Percentiles rank a stretch among this genome's conserved stretches.
phyloP scores from a whole-genome alignment of 2,888 invertebrate genomes.

The Melinopterus prodromus region DNA sequence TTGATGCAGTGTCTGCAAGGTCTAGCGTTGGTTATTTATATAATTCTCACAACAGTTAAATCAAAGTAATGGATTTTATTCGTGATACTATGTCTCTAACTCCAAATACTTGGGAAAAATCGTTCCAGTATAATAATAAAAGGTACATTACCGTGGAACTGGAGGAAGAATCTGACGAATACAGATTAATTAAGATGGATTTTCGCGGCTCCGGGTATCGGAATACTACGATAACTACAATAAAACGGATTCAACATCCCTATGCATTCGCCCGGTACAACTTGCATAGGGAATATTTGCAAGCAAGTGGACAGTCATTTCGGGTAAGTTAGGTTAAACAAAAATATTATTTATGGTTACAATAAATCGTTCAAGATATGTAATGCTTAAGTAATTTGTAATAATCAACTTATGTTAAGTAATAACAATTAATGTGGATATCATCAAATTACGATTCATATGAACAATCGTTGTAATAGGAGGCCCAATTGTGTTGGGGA shows the following conservation, averaged over 20 bases:
- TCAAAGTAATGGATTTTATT: background rate
- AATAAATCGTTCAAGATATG: too few relatives aligned
- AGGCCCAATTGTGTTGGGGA: too few relatives aligned
- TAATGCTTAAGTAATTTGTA: too few relatives aligned
- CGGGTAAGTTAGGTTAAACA: background rate
- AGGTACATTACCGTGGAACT: background rate
- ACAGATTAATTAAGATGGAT: background rate
- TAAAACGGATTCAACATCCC: constrained; percentile 13
- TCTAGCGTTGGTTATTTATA: too few relatives aligned
- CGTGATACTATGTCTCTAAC: background rate
- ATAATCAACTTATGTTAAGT: too few relatives aligned
- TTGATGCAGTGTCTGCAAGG: too few relatives aligned
- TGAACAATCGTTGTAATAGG: too few relatives aligned
- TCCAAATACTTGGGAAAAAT: background rate
- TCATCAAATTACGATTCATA: too few relatives aligned
- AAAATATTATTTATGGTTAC: background rate
- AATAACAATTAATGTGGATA: too few relatives aligned
- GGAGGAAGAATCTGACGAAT: constrained; percentile 10
- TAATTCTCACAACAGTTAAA: too few relatives aligned
- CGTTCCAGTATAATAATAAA: background rate
- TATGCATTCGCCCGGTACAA: constrained; percentile 12
- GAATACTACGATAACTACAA: background rate
- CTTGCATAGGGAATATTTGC: background rate
- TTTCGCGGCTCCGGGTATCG: background rate
- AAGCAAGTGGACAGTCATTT: background rate